phyloP scores from a whole-genome alignment of 2,113 vertebrate species.

The Misgurnus mizolepis region DNA sequence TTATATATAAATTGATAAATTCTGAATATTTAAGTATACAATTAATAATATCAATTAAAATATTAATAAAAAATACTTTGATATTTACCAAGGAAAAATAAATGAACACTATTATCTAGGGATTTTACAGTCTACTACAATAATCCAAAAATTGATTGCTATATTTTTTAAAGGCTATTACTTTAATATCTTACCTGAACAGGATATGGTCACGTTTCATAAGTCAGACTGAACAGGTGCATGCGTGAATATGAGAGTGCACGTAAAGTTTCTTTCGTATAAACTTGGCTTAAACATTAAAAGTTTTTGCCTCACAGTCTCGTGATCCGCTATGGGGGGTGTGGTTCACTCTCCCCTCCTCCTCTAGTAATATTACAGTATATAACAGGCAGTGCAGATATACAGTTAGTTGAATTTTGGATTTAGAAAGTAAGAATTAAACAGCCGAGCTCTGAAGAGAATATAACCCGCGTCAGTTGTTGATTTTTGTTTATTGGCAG shows the following conservation, averaged over 20 bases:
- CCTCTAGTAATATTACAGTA: slow-evolving; percentile 9
- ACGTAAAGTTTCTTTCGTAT: slow-evolving; percentile 21
- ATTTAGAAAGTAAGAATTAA: background rate
- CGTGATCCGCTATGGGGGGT: slow-evolving; percentile 64
- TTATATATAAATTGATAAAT: too few relatives aligned
- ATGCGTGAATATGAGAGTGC: background rate
- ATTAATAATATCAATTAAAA: too few relatives aligned
- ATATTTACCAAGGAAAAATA: too few relatives aligned
- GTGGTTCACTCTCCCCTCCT: slow-evolving; percentile 46
- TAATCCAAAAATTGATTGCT: too few relatives aligned
- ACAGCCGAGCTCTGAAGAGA: too few relatives aligned
- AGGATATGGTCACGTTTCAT: background rate
- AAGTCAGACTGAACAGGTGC: background rate
- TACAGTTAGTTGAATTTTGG: slow-evolving; percentile 8
- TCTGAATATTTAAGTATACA: too few relatives aligned
- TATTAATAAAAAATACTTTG: too few relatives aligned
- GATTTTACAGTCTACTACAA: too few relatives aligned
- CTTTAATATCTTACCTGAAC: background rate
- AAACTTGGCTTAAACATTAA: slow-evolving; percentile 68
- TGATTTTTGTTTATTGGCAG: background rate
- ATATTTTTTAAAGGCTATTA: background rate
- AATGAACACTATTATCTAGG: too few relatives aligned
- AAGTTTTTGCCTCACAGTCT: slow-evolving; percentile 51
- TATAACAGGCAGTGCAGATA: slow-evolving; percentile 8
- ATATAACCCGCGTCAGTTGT: background rate